These are phyloP conservation scores for Pollenia labialis DNA, from an alignment of 2,888 invertebrate species.

Conservation along the genomic window DNA sequence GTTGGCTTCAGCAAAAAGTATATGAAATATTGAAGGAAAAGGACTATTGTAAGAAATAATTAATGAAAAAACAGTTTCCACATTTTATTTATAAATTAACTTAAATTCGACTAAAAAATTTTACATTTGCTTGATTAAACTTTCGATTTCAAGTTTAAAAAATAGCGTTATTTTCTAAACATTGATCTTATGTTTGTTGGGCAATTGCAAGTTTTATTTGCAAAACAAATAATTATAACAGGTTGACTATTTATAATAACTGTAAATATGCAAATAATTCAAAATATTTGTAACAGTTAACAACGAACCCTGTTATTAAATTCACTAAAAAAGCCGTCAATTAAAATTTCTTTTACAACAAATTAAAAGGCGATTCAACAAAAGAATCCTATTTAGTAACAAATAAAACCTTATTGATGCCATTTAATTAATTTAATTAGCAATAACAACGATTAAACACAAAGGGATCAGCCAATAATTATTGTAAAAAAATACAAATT, in stretches of 20 bases:
- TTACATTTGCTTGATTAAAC: too few relatives aligned
- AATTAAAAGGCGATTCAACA: conserved; percentile 21
- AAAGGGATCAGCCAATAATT: background rate
- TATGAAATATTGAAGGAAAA: too few relatives aligned
- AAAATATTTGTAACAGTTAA: conserved; percentile 10
- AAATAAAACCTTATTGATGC: background rate
- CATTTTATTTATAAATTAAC: too few relatives aligned
- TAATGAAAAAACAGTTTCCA: too few relatives aligned
- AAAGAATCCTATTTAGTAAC: conserved; percentile 43
- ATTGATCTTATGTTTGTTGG: too few relatives aligned
- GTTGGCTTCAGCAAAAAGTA: too few relatives aligned
- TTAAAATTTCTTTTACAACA: conserved; percentile 13
- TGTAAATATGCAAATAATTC: background rate
- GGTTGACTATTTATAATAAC: background rate
- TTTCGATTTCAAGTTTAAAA: too few relatives aligned
- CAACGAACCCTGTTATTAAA: conserved; percentile 13
- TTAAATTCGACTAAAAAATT: too few relatives aligned
- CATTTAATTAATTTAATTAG: conserved; percentile 3
- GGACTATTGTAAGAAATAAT: too few relatives aligned
- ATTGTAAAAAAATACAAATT: background rate
- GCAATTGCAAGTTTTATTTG: too few relatives aligned
- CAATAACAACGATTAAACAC: background rate
- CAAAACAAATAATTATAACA: too few relatives aligned
- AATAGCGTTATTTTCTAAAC: too few relatives aligned
- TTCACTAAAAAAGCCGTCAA: background rate